Evolutionary conservation across 2,888 invertebrate species (phyloP).

Genomic region (Aradus depressus): DNA sequence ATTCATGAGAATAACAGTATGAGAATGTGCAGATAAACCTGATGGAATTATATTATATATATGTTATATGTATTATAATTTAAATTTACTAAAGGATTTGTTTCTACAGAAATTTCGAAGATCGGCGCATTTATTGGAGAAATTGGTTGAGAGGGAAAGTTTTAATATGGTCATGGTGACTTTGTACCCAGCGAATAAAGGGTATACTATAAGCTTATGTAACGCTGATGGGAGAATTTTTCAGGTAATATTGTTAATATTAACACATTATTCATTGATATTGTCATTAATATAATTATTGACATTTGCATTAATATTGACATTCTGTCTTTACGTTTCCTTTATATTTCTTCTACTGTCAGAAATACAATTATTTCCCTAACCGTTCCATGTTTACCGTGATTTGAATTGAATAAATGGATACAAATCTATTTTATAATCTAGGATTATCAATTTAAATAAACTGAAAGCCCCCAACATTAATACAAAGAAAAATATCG

Average conservation of each 20-base stretch:
- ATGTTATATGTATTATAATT: not conserved
- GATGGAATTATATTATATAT: not conserved
- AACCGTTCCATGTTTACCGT: too few relatives aligned
- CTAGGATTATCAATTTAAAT: too few relatives aligned
- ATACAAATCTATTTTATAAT: too few relatives aligned
- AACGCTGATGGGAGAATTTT: constrained; percentile 18
- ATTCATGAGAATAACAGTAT: too few relatives aligned
- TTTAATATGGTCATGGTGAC: constrained; percentile 83
- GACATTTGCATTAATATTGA: not conserved
- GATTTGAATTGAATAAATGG: too few relatives aligned
- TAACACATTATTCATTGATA: not conserved
- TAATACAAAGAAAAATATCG: too few relatives aligned
- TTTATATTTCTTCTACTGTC: too few relatives aligned
- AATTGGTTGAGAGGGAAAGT: constrained; percentile 71
- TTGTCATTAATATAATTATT: not conserved
- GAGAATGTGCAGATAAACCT: not conserved
- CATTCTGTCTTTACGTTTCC: too few relatives aligned
- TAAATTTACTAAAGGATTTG: constrained; percentile 10
- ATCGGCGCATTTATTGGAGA: constrained; percentile 66
- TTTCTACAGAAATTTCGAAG: constrained; percentile 47
- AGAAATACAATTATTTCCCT: too few relatives aligned
- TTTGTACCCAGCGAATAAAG: constrained; percentile 83
- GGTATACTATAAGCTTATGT: constrained; percentile 54
- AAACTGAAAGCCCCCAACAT: too few relatives aligned
- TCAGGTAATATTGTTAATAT: constrained; percentile 8